A percentile compares a stretch with the other conserved stretches of the same genome.
These are phyloP conservation scores for Acleris holmiana DNA, from an alignment of 2,888 invertebrate species.

Conservation along the genomic window DNA sequence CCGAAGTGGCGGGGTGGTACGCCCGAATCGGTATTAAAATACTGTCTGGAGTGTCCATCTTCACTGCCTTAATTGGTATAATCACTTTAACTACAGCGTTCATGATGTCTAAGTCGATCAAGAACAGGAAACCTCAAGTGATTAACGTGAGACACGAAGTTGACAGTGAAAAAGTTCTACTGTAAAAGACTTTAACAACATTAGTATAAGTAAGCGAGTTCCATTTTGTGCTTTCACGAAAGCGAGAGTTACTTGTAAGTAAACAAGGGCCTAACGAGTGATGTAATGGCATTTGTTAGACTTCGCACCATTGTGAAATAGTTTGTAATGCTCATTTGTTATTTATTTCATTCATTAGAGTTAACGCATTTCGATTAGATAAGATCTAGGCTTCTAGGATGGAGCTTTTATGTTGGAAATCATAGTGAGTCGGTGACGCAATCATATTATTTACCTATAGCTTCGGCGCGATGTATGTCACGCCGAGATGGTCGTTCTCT, in stretches of 20 bases:
- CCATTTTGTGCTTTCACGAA: constrained; percentile 19
- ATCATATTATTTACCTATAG: constrained; percentile 22
- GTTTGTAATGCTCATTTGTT: constrained; percentile 19
- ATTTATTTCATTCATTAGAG: constrained; percentile 35
- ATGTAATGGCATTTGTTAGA: constrained; percentile 32
- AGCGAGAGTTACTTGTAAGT: constrained; percentile 27
- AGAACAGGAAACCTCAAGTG: constrained; percentile 52
- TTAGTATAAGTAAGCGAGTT: constrained; percentile 15
- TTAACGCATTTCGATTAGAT: constrained; percentile 29
- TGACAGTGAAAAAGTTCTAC: constrained; percentile 72
- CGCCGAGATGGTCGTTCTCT: constrained; percentile 50
- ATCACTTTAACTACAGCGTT: constrained; percentile 58
- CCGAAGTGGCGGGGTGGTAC: constrained; percentile 67
- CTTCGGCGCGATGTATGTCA: constrained; percentile 31
- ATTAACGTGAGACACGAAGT: constrained; percentile 59
- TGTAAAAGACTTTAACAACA: constrained; percentile 43
- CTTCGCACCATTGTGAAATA: constrained; percentile 14
- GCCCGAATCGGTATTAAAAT: constrained; percentile 64
- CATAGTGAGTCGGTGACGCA: constrained; percentile 20
- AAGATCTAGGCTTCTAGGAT: constrained; percentile 11
- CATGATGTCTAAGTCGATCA: constrained; percentile 54
- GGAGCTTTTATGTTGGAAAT: no score
- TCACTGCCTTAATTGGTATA: constrained; percentile 63
- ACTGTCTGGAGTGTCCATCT: constrained; percentile 58
- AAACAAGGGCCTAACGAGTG: constrained; percentile 18